Percentiles rank a stretch among this genome's conserved stretches.
phyloP scores from a whole-genome alignment of 1,140 invertebrate species.

The Temnothorax nylanderi region DNA sequence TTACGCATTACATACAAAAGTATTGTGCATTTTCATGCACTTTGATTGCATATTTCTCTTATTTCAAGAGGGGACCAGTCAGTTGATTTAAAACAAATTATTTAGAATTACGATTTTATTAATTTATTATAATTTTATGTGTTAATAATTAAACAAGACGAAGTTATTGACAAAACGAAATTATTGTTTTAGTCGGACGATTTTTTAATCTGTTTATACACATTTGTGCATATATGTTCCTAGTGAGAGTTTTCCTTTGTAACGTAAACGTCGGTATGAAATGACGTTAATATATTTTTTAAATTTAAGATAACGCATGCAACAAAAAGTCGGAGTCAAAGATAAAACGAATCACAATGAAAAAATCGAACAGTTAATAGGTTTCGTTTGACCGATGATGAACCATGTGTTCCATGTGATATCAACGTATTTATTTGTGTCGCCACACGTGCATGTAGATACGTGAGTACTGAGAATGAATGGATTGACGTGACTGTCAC shows the following conservation, averaged over 20 bases:
- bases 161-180: not conserved
- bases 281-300: not conserved
- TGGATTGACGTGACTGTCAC: not conserved
- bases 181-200: not conserved
- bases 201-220: not conserved
- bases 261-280: not conserved
- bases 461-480: conserved; percentile 16
- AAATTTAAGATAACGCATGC: not conserved
- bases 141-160: not conserved
- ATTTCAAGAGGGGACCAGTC: not conserved
- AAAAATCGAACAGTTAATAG: not conserved
- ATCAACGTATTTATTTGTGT: not conserved
- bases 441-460: not conserved
- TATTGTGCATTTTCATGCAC: not conserved
- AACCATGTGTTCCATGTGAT: not conserved
- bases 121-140: not conserved
- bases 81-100: not conserved
- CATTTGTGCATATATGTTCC: not conserved
- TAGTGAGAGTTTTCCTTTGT: not conserved
- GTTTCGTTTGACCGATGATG: not conserved
- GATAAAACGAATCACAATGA: not conserved
- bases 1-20: too few relatives aligned
- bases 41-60: not conserved
- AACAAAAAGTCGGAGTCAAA: not conserved
- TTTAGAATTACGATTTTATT: not conserved